Conservation (phyloP, 2,797 vertebrate species). For the Megalops cyprinoides region DNA sequence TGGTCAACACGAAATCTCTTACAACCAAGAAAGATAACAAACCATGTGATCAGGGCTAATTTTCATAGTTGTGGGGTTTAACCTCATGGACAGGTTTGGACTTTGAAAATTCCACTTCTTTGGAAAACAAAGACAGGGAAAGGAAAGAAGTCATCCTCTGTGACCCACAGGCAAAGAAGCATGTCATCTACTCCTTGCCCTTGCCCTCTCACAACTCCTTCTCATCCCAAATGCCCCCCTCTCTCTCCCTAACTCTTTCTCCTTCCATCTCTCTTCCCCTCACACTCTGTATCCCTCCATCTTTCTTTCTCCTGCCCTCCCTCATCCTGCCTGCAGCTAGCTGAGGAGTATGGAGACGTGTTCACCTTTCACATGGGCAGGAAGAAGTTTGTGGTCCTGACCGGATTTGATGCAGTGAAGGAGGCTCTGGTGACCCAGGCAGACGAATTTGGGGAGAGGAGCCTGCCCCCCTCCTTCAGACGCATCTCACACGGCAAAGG, state of each 20-base stretch:
- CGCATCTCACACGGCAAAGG: constrained; percentile 4
- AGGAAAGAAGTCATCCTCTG: too few species aligned
- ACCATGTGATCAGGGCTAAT: too few species aligned
- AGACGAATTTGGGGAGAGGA: constrained; percentile 67
- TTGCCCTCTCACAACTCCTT: too few species aligned
- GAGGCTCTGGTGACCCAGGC: constrained; percentile 67
- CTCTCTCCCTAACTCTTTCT: neutral
- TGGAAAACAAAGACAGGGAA: too few species aligned
- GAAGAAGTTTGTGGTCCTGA: constrained; percentile 59
- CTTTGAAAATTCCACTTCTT: too few species aligned
- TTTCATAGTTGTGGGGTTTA: too few species aligned
- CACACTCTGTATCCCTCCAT: neutral
- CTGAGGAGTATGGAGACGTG: constrained; percentile 59
- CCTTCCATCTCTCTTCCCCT: neutral
- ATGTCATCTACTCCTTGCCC: neutral
- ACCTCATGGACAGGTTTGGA: too few species aligned
- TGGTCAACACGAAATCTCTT: too few species aligned
- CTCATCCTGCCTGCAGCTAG: constrained; percentile 60
- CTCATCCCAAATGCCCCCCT: neutral
- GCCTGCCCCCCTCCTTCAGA: constrained; percentile 39
- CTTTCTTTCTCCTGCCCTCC: neutral
- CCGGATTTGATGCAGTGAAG: constrained; percentile 65
- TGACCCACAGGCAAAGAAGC: neutral
- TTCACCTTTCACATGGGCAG: constrained; percentile 67
- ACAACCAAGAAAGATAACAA: too few species aligned